A percentile compares a stretch with the other conserved stretches of the same genome.
Conservation (phyloP, 2,888 invertebrate species). For the Pandemis corylana region DNA sequence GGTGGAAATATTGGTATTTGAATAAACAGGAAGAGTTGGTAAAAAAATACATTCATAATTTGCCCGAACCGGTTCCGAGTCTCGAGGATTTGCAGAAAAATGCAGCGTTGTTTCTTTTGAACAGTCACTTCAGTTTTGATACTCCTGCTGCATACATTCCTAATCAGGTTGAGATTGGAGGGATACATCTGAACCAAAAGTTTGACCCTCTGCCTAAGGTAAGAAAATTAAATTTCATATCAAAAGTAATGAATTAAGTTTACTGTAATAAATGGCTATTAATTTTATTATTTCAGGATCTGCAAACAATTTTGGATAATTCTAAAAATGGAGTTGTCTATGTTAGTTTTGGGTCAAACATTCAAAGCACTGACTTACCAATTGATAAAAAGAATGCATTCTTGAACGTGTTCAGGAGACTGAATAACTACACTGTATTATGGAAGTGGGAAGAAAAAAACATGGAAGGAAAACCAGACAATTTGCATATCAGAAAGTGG, state of each 20-base stretch:
- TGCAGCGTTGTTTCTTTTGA: slow-evolving; percentile 73
- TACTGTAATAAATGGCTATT: too few relatives aligned
- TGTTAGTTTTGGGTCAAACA: slow-evolving; percentile 86
- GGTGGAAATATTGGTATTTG: slow-evolving; percentile 73
- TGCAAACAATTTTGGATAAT: slow-evolving; percentile 79
- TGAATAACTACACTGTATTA: slow-evolving; percentile 85
- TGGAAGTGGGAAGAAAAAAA: slow-evolving; percentile 89
- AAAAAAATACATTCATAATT: slow-evolving; percentile 65
- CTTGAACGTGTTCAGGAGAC: slow-evolving; percentile 81
- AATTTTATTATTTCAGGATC: slow-evolving; percentile 63
- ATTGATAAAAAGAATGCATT: slow-evolving; percentile 78
- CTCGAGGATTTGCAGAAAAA: slow-evolving; percentile 72
- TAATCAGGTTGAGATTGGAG: slow-evolving; percentile 85
- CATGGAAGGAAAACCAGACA: slow-evolving; percentile 81
- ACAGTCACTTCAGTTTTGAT: slow-evolving; percentile 81
- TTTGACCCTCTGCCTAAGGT: slow-evolving; percentile 66
- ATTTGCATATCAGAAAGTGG: slow-evolving; percentile 86
- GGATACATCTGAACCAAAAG: slow-evolving; percentile 76
- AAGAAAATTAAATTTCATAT: slow-evolving; percentile 33
- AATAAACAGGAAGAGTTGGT: slow-evolving; percentile 68
- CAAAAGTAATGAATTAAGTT: too few relatives aligned
- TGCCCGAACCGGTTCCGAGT: slow-evolving; percentile 69
- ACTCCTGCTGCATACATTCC: slow-evolving; percentile 79
- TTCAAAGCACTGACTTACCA: slow-evolving; percentile 82
- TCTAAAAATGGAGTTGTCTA: slow-evolving; percentile 83